phyloP scores from a whole-genome alignment of 2,797 vertebrate species.

The Amazona finschi region DNA sequence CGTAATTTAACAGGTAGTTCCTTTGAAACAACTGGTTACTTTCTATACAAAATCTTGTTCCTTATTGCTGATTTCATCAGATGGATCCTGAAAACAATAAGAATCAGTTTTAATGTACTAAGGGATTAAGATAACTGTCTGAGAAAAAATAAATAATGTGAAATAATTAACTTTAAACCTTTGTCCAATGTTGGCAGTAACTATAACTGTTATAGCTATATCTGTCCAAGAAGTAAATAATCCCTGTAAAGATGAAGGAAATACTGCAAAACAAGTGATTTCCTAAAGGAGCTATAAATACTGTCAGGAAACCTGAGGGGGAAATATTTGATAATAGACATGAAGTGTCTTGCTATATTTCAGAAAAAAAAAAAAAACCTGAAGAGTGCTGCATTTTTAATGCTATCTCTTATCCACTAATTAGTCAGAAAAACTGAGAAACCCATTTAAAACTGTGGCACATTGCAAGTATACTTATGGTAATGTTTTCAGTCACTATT shows the following conservation, averaged over 20 bases:
- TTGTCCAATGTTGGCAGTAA: neutral
- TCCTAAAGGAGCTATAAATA: neutral
- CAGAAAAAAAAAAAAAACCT: neutral
- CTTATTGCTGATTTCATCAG: neutral
- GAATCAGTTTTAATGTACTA: neutral
- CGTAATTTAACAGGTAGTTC: neutral
- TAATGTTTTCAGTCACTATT: neutral
- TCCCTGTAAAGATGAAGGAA: neutral
- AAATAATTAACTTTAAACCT: neutral
- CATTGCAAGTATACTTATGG: accelerated
- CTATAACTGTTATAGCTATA: neutral
- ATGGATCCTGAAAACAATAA: neutral
- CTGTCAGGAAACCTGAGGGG: neutral
- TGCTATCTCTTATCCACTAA: neutral
- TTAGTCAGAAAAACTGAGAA: neutral
- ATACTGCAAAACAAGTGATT: neutral
- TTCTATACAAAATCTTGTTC: neutral
- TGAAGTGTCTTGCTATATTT: neutral
- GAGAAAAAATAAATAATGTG: neutral
- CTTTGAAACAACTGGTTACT: neutral
- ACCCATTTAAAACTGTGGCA: neutral
- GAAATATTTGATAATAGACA: neutral
- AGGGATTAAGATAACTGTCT: neutral
- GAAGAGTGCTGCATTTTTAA: neutral
- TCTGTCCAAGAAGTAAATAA: neutral